phyloP scores from a whole-genome alignment of 37 sponge, comb jelly and placozoan species.

The Eunapius fragilis region DNA sequence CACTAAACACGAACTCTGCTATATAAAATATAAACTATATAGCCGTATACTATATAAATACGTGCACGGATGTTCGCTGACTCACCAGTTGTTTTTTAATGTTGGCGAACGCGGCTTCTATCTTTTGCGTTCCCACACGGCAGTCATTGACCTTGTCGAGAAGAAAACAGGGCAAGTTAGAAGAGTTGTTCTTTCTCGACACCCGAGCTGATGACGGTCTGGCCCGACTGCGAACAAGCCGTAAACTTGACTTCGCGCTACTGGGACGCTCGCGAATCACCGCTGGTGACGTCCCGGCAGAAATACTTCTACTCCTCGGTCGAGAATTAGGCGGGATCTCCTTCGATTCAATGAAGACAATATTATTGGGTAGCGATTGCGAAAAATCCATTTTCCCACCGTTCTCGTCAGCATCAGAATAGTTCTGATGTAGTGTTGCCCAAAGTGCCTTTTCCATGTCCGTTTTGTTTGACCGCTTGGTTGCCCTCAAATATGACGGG shows the following conservation, averaged over 20 bases:
- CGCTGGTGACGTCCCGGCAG: background rate
- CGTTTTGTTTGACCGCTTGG: background rate
- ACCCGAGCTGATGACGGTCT: background rate
- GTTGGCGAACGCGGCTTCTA: slow-evolving; percentile 39
- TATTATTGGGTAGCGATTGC: background rate
- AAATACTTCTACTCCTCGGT: background rate
- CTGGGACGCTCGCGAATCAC: background rate
- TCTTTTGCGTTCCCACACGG: slow-evolving; percentile 11
- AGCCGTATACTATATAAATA: background rate
- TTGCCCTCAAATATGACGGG: background rate
- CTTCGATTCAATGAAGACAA: background rate
- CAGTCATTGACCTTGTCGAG: background rate
- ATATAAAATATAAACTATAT: background rate
- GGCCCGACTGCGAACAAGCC: background rate
- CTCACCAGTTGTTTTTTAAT: slow-evolving; percentile 55
- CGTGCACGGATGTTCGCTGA: background rate
- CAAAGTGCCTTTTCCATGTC: background rate
- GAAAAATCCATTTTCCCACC: background rate
- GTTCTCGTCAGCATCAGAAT: background rate
- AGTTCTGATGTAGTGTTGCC: background rate
- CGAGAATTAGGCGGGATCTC: background rate
- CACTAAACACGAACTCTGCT: too few relatives aligned
- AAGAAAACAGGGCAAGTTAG: background rate
- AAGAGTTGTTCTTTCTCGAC: background rate
- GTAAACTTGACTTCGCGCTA: background rate